These are phyloP conservation scores for Naso thynnoides DNA, from an alignment of 2,797 vertebrate genomes.

Conservation along the genomic window DNA sequence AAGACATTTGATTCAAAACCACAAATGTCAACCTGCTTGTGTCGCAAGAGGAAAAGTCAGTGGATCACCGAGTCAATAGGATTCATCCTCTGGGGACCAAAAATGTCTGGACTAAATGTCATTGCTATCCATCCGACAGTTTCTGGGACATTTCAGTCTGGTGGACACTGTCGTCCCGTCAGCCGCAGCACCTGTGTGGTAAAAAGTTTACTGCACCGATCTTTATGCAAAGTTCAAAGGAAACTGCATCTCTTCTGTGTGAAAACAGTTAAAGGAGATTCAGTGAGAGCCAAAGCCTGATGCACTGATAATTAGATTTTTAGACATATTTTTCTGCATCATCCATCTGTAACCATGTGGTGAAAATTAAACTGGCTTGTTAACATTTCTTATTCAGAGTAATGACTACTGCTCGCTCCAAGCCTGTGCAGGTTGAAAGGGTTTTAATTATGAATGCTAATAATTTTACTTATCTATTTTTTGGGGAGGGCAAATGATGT, in stretches of 20 bases:
- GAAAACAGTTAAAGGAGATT: slow-evolving; percentile 17
- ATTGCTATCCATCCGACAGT: slow-evolving; percentile 11
- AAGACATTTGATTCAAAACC: slow-evolving; percentile 14
- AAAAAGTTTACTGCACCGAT: neutral
- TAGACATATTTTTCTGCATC: slow-evolving; percentile 9
- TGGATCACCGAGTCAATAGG: neutral
- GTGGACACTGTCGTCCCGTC: neutral
- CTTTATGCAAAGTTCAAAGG: neutral
- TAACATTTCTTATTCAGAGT: slow-evolving; percentile 28
- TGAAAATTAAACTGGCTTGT: slow-evolving; percentile 34
- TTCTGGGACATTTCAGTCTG: slow-evolving; percentile 12
- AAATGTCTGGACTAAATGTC: slow-evolving; percentile 21
- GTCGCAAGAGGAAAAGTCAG: neutral
- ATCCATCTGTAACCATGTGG: slow-evolving; percentile 13
- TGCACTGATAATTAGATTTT: slow-evolving; percentile 4
- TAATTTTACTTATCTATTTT: neutral
- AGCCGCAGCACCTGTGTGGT: too few relatives aligned
- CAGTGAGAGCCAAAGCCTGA: neutral
- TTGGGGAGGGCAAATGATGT: neutral
- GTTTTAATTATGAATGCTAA: slow-evolving; percentile 21
- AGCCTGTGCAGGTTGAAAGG: slow-evolving; percentile 8
- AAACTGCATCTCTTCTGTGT: slow-evolving; percentile 5
- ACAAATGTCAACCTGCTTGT: slow-evolving; percentile 29
- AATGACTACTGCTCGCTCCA: neutral
- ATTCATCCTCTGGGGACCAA: slow-evolving; percentile 8